Evolutionary conservation across 1,140 invertebrate genomes (phyloP).

Genomic region (Drosophila bipectinata): DNA sequence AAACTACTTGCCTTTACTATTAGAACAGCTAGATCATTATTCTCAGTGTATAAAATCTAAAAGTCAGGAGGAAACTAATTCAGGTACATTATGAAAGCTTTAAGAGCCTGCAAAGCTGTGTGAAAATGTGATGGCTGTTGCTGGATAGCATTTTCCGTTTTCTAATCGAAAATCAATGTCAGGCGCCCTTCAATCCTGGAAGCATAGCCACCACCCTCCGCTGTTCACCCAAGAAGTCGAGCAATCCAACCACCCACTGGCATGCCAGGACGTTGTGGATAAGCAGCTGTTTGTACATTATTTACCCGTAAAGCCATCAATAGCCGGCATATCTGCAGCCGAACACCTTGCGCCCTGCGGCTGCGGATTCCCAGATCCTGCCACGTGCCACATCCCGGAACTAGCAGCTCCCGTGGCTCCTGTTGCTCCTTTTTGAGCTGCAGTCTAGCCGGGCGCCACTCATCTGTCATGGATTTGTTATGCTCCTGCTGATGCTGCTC

Average conservation of each 20-base stretch:
- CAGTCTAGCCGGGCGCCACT: slow-evolving; percentile 49
- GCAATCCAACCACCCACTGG: neutral
- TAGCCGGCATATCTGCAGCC: slow-evolving; percentile 47
- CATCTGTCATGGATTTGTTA: slow-evolving; percentile 80
- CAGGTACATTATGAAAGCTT: slow-evolving; percentile 53
- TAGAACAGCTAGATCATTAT: neutral
- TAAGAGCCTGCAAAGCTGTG: slow-evolving; percentile 53
- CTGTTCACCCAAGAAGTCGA: neutral
- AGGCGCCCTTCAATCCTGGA: slow-evolving; percentile 24
- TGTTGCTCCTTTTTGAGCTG: slow-evolving; percentile 8
- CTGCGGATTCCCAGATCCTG: slow-evolving; percentile 38
- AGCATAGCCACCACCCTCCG: neutral
- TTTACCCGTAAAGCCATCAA: slow-evolving; percentile 80
- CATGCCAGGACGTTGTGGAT: slow-evolving; percentile 52
- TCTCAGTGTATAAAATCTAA: slow-evolving; percentile 8
- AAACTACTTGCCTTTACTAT: too few relatives aligned
- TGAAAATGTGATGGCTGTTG: slow-evolving; percentile 48
- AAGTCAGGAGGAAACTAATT: slow-evolving; percentile 29
- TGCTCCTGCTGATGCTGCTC: slow-evolving; percentile 48
- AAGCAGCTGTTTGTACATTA: slow-evolving; percentile 82
- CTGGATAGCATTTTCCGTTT: slow-evolving; percentile 42
- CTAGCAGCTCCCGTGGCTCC: slow-evolving; percentile 35
- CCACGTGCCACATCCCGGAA: slow-evolving; percentile 44
- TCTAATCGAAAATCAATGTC: slow-evolving; percentile 80
- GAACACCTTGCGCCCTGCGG: slow-evolving; percentile 16